A percentile compares a stretch with the other conserved stretches of the same genome.
Conservation (phyloP, 2,113 vertebrate species). For the Cephalopterus ornatus region DNA sequence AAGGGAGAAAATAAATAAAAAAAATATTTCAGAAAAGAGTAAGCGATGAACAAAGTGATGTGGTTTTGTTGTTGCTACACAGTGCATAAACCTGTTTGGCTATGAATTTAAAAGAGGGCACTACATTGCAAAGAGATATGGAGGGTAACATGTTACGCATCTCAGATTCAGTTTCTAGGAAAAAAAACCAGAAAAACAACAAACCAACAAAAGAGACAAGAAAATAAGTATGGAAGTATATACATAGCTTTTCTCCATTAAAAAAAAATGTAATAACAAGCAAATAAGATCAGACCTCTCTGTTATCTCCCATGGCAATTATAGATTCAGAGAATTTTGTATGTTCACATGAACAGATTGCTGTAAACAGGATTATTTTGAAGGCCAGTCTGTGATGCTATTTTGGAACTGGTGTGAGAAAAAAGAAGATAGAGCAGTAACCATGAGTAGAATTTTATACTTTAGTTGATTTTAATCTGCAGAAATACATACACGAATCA, state of each 20-base stretch:
- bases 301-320: not conserved
- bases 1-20: not conserved
- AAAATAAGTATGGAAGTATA: not conserved
- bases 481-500: not conserved
- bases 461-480: not conserved
- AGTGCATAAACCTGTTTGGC: not conserved
- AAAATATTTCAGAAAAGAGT: not conserved
- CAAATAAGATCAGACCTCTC: not conserved
- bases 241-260: not conserved
- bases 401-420: not conserved
- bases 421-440: not conserved
- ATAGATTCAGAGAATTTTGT: not conserved
- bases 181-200: too few species aligned
- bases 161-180: not conserved
- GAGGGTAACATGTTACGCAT: not conserved
- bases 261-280: not conserved
- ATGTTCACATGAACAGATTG: not conserved
- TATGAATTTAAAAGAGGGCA: not conserved
- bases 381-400: not conserved
- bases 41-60: rapidly evolving
- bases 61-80: not conserved
- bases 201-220: not conserved
- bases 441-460: not conserved
- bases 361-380: not conserved
- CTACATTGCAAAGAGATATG: not conserved